These are phyloP conservation scores for Clunio marinus DNA, from an alignment of 2,888 invertebrate species.

Conservation along the genomic window DNA sequence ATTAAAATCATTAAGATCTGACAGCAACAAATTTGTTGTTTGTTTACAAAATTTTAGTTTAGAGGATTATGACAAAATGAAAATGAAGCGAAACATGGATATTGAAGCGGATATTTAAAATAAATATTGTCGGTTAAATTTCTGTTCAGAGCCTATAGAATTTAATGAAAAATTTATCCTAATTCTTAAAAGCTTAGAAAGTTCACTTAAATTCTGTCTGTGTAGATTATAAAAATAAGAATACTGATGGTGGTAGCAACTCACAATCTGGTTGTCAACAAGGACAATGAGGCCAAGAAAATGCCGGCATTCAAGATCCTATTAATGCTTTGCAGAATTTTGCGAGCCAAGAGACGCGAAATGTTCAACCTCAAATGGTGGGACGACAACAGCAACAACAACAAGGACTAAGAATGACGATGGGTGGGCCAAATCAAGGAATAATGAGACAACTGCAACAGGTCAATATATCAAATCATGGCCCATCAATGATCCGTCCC, in stretches of 20 bases:
- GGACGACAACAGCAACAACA: slow-evolving; percentile 52
- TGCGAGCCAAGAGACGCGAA: slow-evolving; percentile 66
- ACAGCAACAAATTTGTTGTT: background rate
- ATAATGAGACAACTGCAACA: too few species aligned
- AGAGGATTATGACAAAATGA: too few species aligned
- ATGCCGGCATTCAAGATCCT: slow-evolving; percentile 70
- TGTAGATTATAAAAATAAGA: slow-evolving; percentile 37
- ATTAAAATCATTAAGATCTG: background rate
- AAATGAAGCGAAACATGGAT: too few species aligned
- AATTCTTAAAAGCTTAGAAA: too few species aligned
- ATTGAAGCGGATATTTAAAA: too few species aligned
- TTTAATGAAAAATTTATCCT: too few species aligned
- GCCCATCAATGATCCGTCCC: slow-evolving; percentile 36
- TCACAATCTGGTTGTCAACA: slow-evolving; percentile 42
- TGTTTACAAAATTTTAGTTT: background rate
- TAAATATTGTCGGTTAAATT: too few species aligned
- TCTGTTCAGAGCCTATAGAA: too few species aligned
- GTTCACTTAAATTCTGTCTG: too few species aligned
- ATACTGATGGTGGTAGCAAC: background rate
- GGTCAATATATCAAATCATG: slow-evolving; percentile 40
- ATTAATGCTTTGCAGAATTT: slow-evolving; percentile 83
- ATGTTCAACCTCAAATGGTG: slow-evolving; percentile 55
- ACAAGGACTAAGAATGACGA: background rate
- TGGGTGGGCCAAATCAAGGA: slow-evolving; percentile 31
- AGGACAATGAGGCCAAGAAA: slow-evolving; percentile 36